These are phyloP conservation scores for Dynastes grantii DNA, from an alignment of 2,888 invertebrate species.

Conservation along the genomic window DNA sequence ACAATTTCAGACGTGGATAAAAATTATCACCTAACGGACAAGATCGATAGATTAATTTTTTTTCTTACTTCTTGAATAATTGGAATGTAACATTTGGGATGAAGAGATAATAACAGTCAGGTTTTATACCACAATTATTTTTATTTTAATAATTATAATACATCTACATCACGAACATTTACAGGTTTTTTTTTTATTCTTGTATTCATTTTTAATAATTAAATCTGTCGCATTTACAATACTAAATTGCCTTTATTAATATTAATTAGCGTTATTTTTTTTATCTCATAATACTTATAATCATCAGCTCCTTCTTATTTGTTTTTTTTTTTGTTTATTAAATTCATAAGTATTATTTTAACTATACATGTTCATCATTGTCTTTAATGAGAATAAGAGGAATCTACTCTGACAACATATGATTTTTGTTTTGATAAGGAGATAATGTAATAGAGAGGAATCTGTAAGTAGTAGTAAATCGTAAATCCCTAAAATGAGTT, in stretches of 20 bases:
- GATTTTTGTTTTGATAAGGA: background rate
- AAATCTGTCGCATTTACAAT: slow-evolving; percentile 63
- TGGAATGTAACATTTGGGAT: no score
- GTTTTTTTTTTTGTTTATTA: no score
- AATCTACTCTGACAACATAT: slow-evolving; percentile 20
- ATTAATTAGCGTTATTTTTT: slow-evolving; percentile 2
- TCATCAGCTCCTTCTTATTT: background rate
- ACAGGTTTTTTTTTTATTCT: slow-evolving; percentile 59
- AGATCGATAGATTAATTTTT: no score
- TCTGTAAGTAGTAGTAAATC: background rate
- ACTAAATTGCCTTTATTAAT: slow-evolving; percentile 51
- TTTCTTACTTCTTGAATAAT: no score
- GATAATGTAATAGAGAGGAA: background rate
- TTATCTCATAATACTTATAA: slow-evolving; percentile 1
- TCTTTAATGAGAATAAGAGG: slow-evolving; percentile 1
- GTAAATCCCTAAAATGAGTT: background rate
- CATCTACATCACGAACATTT: slow-evolving; percentile 70
- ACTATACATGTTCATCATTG: no score
- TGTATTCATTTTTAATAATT: slow-evolving; percentile 52
- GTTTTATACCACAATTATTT: slow-evolving; percentile 64
- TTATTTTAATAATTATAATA: slow-evolving; percentile 66
- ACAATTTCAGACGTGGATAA: no score
- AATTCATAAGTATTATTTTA: no score
- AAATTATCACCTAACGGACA: no score
- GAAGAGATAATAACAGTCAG: slow-evolving; percentile 11